Base-by-base conservation (phyloP, 2,888 invertebrate genomes). In the Drosophila silvestris region DNA sequence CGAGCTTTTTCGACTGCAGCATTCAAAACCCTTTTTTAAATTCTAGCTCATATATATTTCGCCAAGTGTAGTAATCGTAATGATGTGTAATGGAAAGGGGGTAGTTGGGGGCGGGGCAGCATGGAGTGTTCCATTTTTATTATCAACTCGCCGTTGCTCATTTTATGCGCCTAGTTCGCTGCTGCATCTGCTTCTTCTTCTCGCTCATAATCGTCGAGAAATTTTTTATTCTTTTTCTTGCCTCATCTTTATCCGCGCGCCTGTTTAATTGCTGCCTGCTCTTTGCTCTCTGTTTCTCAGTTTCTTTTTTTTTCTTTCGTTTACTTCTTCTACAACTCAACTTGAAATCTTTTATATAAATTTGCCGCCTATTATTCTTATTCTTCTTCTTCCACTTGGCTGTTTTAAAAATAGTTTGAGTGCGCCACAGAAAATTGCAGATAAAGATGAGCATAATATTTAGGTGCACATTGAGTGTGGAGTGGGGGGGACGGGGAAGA, bases 51-150 rank as follows among this genome's bases (percentile, higher is more conserved):
- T 1, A 7, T 1, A 32, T n/a, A 30, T 30, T 52, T 52, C 12
- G 30, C 6, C 6, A 19, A 30, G 52, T 52, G 52, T 14, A 30
- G 51, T 5, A n/a, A n/a, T 52, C 4, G 41, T 10, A 44, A 14
- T 22, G 4, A 1, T 41, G 22, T 0, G 16, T 22, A 1, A 4
- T 7, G 14, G 2, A 22, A 22, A 6, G 10, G 6, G 16, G 30
- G 16, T 16, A n/a, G 16, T 37, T 37, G 37, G 26, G 5, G 37
- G 26, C 26, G 3, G 56, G 28, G 3, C 14, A n/a, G 32, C 22
- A 30, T 22, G 58, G 63, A 44, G 57, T 68, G 85, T 67, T 72
- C 74, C 82, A 82, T 84, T 83, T 87, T 78, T 84, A 84, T 74
- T 78, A 83, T 77, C 77, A 77, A 66, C 69, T 62, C 32, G 79